Evolutionary conservation across 2,888 invertebrate genomes (phyloP).

Genomic region (Drosophila diplacantha): DNA sequence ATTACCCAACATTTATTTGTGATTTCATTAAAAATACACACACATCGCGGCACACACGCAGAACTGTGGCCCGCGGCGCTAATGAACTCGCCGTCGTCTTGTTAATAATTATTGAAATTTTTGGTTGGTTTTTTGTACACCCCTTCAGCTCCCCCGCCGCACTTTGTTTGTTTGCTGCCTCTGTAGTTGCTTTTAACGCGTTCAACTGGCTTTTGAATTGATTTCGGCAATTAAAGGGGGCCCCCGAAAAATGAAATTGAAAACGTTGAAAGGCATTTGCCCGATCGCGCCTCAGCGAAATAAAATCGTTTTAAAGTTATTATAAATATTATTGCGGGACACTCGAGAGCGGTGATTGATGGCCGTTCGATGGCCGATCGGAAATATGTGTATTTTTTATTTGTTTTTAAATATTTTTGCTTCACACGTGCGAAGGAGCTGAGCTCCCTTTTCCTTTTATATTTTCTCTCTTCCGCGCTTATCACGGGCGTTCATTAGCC

Average conservation of each 20-base stretch:
- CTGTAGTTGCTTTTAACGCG: slow-evolving; percentile 66
- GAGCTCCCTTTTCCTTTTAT: slow-evolving; percentile 12
- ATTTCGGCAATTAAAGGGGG: slow-evolving; percentile 67
- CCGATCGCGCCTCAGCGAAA: slow-evolving; percentile 48
- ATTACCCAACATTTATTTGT: slow-evolving; percentile 70
- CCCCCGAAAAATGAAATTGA: slow-evolving; percentile 63
- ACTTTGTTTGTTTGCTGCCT: slow-evolving; percentile 33
- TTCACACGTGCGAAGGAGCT: slow-evolving; percentile 54
- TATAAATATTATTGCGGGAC: slow-evolving; percentile 65
- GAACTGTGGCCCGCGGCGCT: slow-evolving; percentile 28
- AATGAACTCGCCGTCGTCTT: slow-evolving; percentile 55
- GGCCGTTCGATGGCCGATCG: slow-evolving; percentile 59
- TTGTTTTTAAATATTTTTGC: slow-evolving; percentile 16
- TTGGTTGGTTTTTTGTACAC: slow-evolving; percentile 17
- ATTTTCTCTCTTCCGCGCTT: slow-evolving; percentile 30
- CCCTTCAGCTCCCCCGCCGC: not conserved
- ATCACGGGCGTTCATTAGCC: slow-evolving; percentile 62
- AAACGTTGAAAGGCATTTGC: slow-evolving; percentile 57
- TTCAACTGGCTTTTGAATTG: slow-evolving; percentile 71
- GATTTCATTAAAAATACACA: slow-evolving; percentile 29
- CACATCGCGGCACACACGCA: slow-evolving; percentile 1
- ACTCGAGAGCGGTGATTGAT: slow-evolving; percentile 64
- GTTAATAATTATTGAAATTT: slow-evolving; percentile 68
- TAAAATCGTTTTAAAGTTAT: slow-evolving; percentile 55
- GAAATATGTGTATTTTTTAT: slow-evolving; percentile 9